Evolutionary conservation across 2,888 invertebrate genomes (phyloP), one percentile per base, ranked within the genome.

Genomic region (Baccha elongata): DNA sequence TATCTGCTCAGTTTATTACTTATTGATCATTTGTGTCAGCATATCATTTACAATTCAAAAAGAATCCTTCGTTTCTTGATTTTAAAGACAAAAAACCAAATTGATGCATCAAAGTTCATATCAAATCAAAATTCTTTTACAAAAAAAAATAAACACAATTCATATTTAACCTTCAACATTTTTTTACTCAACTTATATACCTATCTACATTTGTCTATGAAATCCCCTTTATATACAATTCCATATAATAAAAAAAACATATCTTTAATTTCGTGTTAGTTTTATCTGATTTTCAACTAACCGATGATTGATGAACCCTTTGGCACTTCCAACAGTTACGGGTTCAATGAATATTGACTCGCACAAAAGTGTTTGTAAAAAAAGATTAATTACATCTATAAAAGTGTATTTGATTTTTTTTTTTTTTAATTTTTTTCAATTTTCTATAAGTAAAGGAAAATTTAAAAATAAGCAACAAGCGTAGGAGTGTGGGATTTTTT

Each of bases 291-390:
- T 48, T 64, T 64, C 64, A 55, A 69, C 42, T 35, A 17, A 58
- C 58, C 58, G 58, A 74, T 74, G 74, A 74, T 74, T 74, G 67
- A 74, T 74, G 74, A 67, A 74, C 40, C 55, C 74, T 58, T 67
- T 74, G 67, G 67, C 74, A 74, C 67, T 74, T 67, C 53, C 65
- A 53, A 55, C 21, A 37, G 65, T 50, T 55, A 23, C 10, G 44
- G 29, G 67, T 72, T 74, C 65, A 74, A 74, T 74, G 65, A 65
- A 67, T 67, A 74, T 71, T 60, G 42, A 58, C 74, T 58, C 67
- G n/a, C n/a, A 67, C 67, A 67, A 67, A 55, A 46, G 42, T 74
- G 67, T 58, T 67, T 62, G 44, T 42, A 58, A 46, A 74, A n/a
- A 40, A 74, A 74, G 74, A 74, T 67, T 67, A 74, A 74, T 74